phyloP scores from a whole-genome alignment of 2,797 vertebrate species.

The Xiphorhynchus erythropygius region DNA sequence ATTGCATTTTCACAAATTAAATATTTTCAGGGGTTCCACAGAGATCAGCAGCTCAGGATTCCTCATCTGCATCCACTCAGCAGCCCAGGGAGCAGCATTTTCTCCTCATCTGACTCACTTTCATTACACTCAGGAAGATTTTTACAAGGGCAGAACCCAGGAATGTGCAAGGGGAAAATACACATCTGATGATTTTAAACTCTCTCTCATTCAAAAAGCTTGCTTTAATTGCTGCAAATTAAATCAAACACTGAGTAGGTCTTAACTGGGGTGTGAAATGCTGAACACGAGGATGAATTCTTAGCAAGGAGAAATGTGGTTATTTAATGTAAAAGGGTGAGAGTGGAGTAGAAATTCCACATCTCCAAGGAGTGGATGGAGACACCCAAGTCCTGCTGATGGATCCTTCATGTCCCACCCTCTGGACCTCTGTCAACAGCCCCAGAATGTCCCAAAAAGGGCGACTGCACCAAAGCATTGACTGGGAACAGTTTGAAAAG shows the following conservation, averaged over 20 bases:
- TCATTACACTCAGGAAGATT: not conserved
- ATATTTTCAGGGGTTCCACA: not conserved
- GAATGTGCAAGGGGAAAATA: not conserved
- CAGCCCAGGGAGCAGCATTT: not conserved
- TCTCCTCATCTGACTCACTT: not conserved
- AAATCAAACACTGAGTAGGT: not conserved
- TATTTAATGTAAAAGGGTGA: not conserved
- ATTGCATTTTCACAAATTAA: not conserved
- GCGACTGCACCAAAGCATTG: accelerated
- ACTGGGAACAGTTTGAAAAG: not conserved
- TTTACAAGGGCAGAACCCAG: not conserved
- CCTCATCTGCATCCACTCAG: not conserved
- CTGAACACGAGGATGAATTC: not conserved
- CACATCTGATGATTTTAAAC: not conserved
- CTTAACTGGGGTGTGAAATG: not conserved
- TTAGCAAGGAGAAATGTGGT: not conserved
- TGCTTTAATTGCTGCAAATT: not conserved
- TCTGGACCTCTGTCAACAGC: not conserved
- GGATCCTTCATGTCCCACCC: not conserved
- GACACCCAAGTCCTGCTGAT: not conserved
- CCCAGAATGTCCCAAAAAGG: accelerated
- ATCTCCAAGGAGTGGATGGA: not conserved
- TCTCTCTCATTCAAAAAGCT: not conserved
- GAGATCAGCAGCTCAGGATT: not conserved
- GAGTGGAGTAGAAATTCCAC: not conserved